Conservation (phyloP, 2,888 invertebrate species). For the Erebia aethiops region DNA sequence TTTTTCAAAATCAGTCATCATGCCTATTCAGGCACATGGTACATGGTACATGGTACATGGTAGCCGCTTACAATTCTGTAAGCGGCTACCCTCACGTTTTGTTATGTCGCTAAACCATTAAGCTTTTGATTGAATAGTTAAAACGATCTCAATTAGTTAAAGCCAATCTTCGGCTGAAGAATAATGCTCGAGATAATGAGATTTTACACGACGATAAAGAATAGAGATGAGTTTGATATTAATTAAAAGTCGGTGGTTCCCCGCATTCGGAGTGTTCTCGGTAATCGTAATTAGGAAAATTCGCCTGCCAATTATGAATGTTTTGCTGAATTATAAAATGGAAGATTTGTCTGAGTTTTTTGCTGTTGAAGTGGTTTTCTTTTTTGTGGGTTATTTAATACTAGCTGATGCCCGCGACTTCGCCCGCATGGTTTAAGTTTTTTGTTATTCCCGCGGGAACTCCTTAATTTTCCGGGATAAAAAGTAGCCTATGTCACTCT, state of each 20-base stretch:
- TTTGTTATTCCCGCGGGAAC: no score
- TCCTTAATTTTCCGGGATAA: no score
- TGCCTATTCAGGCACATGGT: no score
- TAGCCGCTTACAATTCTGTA: no score
- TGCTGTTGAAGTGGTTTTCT: not conserved
- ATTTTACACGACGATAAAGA: conserved; percentile 9
- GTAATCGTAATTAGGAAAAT: conserved; percentile 26
- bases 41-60: no score
- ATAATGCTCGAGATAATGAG: not conserved
- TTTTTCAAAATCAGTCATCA: no score
- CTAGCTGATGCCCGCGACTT: no score
- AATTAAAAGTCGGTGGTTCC: not conserved
- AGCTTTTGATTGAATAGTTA: not conserved
- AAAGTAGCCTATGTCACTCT: no score
- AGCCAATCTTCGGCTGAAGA: not conserved
- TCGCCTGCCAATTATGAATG: conserved; percentile 10
- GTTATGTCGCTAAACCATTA: not conserved
- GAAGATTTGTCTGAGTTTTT: not conserved
- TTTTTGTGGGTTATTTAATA: no score
- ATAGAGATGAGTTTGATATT: conserved; percentile 15
- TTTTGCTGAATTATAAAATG: conserved; percentile 10
- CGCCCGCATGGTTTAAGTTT: no score
- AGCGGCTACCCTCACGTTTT: no score
- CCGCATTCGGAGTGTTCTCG: not conserved
- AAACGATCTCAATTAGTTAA: not conserved